Evolutionary conservation across 2,888 invertebrate genomes (phyloP).

Genomic region (Sacculina carcini): DNA sequence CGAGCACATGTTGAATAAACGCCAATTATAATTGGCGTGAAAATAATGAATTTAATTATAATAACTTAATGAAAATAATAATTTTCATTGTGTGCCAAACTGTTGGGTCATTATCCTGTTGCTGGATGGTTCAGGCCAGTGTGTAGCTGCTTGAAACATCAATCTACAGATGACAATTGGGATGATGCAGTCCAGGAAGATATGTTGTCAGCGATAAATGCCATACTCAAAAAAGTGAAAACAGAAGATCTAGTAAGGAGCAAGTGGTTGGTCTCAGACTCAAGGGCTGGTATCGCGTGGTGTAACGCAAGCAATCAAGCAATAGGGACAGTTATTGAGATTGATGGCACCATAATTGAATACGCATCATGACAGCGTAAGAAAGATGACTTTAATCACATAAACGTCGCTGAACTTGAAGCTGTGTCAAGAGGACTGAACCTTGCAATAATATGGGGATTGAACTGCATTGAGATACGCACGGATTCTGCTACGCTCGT

Average conservation of each 20-base stretch:
- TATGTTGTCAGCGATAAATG: too few relatives aligned
- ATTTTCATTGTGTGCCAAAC: neutral
- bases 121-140: neutral
- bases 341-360: neutral
- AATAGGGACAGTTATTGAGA: neutral
- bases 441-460: neutral
- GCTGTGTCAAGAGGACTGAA: too few relatives aligned
- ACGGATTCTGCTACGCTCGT: constrained; percentile 1
- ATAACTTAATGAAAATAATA: too few relatives aligned
- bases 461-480: neutral
- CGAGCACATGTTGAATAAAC: too few relatives aligned
- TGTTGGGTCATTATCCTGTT: constrained; percentile 1
- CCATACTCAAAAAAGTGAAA: neutral
- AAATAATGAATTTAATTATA: too few relatives aligned
- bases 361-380: neutral
- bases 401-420: too few relatives aligned
- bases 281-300: neutral
- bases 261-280: neutral
- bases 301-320: too few relatives aligned
- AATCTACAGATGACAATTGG: neutral
- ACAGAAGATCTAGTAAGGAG: neutral
- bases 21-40: too few relatives aligned
- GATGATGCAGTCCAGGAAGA: neutral
- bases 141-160: neutral
- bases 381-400: neutral